These are phyloP conservation scores for Spatulosminthurus flaviceps DNA, from an alignment of 2,888 invertebrate species.

Conservation along the genomic window DNA sequence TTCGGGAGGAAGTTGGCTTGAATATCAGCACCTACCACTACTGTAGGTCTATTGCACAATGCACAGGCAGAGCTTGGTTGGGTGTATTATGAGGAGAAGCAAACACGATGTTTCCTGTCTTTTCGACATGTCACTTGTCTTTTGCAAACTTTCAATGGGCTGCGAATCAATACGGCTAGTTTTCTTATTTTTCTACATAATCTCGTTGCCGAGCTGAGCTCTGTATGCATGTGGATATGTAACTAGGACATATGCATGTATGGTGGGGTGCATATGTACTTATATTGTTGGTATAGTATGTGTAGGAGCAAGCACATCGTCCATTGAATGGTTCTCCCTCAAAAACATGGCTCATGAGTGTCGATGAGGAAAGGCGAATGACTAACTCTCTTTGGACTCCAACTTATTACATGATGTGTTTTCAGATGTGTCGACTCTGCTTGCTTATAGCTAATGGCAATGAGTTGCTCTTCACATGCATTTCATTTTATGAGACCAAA, in stretches of 20 bases:
- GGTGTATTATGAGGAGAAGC: slow-evolving; percentile 19
- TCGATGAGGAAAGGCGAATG: slow-evolving; percentile 4
- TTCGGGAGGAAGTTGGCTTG: slow-evolving; percentile 2
- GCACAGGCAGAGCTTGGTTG: not conserved
- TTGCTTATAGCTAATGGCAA: not conserved
- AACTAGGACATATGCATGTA: no score
- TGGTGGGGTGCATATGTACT: no score
- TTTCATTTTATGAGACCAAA: not conserved
- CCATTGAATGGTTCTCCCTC: no score
- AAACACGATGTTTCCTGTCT: slow-evolving; percentile 33
- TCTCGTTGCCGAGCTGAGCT: no score
- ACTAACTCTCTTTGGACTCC: slow-evolving; percentile 3
- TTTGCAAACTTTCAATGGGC: slow-evolving; percentile 5
- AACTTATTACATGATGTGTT: not conserved
- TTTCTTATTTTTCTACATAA: slow-evolving; percentile 13
- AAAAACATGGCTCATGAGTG: not conserved
- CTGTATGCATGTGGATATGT: no score
- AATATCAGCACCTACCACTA: not conserved
- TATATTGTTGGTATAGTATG: no score
- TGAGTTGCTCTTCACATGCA: slow-evolving; percentile 8
- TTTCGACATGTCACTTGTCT: slow-evolving; percentile 30
- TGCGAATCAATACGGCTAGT: slow-evolving; percentile 7
- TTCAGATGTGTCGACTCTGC: not conserved
- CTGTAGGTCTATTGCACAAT: not conserved
- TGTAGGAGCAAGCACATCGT: no score